Conservation (phyloP, 2,888 invertebrate genomes). For the Chloroclystis v-ata region DNA sequence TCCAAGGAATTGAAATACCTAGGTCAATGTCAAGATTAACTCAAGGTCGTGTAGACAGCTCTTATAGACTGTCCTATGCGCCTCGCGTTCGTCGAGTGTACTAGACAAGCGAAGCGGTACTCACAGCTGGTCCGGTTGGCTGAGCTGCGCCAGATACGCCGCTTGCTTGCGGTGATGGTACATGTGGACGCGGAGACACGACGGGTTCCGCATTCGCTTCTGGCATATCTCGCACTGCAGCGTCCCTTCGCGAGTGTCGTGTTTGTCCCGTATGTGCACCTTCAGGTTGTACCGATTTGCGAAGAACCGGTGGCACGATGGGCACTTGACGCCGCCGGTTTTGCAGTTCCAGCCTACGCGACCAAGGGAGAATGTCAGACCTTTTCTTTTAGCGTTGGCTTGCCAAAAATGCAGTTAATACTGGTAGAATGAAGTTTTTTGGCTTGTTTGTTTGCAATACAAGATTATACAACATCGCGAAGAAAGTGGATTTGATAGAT, state of each 20-base stretch:
- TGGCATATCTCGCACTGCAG: slow-evolving; percentile 84
- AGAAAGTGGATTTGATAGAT: no score
- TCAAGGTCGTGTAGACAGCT: no score
- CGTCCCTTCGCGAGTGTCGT: slow-evolving; percentile 81
- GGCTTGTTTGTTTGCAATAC: no score
- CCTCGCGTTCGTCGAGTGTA: no score
- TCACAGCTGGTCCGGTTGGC: slow-evolving; percentile 54
- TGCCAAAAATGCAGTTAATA: no score
- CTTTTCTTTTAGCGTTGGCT: no score
- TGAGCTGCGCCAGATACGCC: slow-evolving; percentile 63
- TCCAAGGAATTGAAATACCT: no score
- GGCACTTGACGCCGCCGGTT: slow-evolving; percentile 79
- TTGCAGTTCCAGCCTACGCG: slow-evolving; percentile 68
- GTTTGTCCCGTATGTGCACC: slow-evolving; percentile 84
- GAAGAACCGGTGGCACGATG: slow-evolving; percentile 80
- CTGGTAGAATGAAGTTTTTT: no score
- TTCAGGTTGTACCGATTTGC: slow-evolving; percentile 84
- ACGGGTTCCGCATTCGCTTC: slow-evolving; percentile 81
- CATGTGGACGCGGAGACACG: slow-evolving; percentile 81
- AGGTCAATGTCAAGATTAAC: no score
- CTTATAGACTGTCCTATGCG: no score
- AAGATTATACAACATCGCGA: no score
- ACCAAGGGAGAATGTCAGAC: background rate
- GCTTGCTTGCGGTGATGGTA: slow-evolving; percentile 82
- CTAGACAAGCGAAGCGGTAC: no score